Percentiles rank a stretch among this genome's conserved stretches.
These are phyloP conservation scores for Scortum barcoo DNA, from an alignment of 2,113 vertebrate species.

Conservation along the genomic window DNA sequence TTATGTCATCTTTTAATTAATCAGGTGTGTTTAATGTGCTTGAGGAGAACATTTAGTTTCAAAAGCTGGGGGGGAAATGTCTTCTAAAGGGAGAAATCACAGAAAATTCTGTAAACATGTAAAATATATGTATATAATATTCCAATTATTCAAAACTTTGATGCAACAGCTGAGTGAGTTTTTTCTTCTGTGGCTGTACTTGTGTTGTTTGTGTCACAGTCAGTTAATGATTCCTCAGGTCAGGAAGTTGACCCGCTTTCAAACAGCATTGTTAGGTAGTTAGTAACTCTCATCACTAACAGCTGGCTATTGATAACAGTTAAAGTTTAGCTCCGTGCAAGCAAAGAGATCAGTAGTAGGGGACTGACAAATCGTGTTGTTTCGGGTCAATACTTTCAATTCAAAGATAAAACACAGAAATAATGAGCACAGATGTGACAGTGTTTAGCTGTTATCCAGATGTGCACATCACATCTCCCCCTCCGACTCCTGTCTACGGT, in stretches of 20 bases:
- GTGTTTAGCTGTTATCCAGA: constrained; percentile 40
- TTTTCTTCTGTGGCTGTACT: not conserved
- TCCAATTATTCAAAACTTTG: too few species aligned
- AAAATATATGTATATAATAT: too few species aligned
- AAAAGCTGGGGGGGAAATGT: not conserved
- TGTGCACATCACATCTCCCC: constrained; percentile 36
- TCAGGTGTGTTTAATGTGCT: not conserved
- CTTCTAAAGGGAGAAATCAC: not conserved
- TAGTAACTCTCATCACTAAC: constrained; percentile 35
- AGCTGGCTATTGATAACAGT: constrained; percentile 38
- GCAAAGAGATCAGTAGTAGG: constrained; percentile 34
- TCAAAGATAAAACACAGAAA: constrained; percentile 1
- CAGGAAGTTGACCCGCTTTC: constrained; percentile 14
- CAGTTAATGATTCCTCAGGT: constrained; percentile 19
- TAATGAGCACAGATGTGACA: constrained; percentile 23
- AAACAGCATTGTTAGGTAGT: constrained; percentile 37
- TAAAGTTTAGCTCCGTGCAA: constrained; percentile 11
- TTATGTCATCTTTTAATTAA: not conserved
- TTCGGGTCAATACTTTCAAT: not conserved
- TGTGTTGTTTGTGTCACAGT: not conserved
- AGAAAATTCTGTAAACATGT: not conserved
- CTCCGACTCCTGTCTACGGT: constrained; percentile 32
- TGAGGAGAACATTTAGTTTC: not conserved
- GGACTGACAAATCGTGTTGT: not conserved
- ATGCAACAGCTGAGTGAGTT: not conserved